Evolutionary conservation across 1,140 invertebrate species (phyloP), one percentile per base, ranked within the genome.

Genomic region (Drosophila cardini): DNA sequence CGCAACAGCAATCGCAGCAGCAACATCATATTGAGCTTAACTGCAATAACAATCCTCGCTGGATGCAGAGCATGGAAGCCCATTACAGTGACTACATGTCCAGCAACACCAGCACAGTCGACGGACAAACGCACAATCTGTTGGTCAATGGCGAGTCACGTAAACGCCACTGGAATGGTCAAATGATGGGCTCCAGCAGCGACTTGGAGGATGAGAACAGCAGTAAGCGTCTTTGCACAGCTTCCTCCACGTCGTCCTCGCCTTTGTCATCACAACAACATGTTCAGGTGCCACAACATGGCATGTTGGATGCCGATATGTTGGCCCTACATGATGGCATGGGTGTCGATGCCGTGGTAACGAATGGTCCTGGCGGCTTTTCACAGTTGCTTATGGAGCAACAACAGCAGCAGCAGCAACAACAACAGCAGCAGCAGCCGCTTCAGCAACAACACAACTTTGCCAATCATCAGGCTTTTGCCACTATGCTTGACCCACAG

Each of bases 1-100:
- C 72, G 2, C 80, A 82, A 46, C 80, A 62, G 45, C 11, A 32
- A 16, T 26, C 60, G 16, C 80, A 86, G 46, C 86, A 85, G 45
- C 86, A 80, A 36, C 83, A 91, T 82, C 89, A 91, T 45, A 91
- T 91, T 13, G 84, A 91, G 42, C 70, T 91, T 32, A 90, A 89
- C 48, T 90, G 89, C 61, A 89, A 89, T 48, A 90, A 91, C 34
- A 91, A 91, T 64, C 87, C 87, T 0, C 76, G 87, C 26, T 91
- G 90, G 90, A 91, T 91, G 87, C 90, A 91, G 48, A 91, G 78
- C 73, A 91, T 91, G 81, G 83, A 86, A 58, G 84, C 87, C 8
- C 90, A 91, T 53, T 91, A 91, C 42, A 78, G 75, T 9, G 90
- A 91, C 32, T 90, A 89, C 26, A 69, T 91, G 52, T 61, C 74